These are phyloP conservation scores for Dione juno DNA, from an alignment of 2,888 invertebrate species.

Conservation along the genomic window DNA sequence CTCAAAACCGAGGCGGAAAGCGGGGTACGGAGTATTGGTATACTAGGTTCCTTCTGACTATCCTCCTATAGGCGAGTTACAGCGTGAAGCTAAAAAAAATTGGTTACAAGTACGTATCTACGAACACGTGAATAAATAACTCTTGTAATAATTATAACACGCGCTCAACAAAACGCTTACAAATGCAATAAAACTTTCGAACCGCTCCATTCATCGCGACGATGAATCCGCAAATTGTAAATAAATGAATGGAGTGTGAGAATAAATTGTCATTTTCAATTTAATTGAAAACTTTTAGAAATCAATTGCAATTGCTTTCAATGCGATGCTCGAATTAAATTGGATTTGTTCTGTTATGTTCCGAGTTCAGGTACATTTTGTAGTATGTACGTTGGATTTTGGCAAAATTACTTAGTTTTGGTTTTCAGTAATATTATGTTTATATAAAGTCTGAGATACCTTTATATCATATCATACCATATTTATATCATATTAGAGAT, in stretches of 20 bases:
- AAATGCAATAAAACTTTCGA: conserved; percentile 38
- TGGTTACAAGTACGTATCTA: too few species aligned
- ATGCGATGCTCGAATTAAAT: conserved; percentile 43
- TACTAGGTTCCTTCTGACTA: too few species aligned
- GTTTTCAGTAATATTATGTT: too few species aligned
- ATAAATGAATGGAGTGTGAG: conserved; percentile 40
- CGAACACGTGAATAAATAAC: neutral
- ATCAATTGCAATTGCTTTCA: conserved; percentile 46
- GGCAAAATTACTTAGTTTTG: conserved; percentile 13
- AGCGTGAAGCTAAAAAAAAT: neutral
- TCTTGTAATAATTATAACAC: conserved; percentile 28
- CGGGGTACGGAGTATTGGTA: too few species aligned
- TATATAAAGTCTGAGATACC: too few species aligned
- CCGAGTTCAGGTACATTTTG: conserved; percentile 15
- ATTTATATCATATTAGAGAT: too few species aligned
- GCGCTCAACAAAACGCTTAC: conserved; percentile 29
- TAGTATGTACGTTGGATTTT: neutral
- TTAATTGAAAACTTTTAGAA: conserved; percentile 47
- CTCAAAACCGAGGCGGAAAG: too few species aligned
- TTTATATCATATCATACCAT: too few species aligned
- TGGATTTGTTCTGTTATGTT: conserved; percentile 37
- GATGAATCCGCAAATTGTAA: conserved; percentile 39
- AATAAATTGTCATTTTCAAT: conserved; percentile 39
- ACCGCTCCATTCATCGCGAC: conserved; percentile 35
- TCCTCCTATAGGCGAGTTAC: too few species aligned